Evolutionary conservation across 2,888 invertebrate species (phyloP).

Genomic region (Lissonota sp.): DNA sequence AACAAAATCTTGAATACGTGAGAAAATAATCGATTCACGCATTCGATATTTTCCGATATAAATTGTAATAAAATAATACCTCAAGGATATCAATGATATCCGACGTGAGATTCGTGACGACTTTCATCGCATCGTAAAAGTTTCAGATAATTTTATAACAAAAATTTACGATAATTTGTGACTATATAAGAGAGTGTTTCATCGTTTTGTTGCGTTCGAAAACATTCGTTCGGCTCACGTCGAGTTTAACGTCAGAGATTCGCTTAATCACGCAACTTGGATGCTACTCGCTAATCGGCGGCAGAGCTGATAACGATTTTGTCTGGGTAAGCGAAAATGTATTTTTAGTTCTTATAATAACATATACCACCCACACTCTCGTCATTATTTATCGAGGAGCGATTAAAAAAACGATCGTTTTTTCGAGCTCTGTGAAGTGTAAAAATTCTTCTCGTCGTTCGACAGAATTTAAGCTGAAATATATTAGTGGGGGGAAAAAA

Average conservation of each 20-base stretch:
- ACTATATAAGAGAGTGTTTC: constrained; percentile 42
- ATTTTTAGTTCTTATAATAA: background rate
- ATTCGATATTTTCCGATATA: too few species aligned
- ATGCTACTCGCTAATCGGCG: constrained; percentile 62
- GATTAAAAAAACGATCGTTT: background rate
- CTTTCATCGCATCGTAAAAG: constrained; percentile 8
- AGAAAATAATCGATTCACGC: too few species aligned
- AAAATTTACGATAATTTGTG: constrained; percentile 34
- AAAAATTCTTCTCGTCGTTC: background rate
- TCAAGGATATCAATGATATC: constrained; percentile 26
- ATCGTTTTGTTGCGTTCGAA: constrained; percentile 31
- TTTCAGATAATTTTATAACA: background rate
- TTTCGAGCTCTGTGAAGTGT: background rate
- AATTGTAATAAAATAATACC: constrained; percentile 38
- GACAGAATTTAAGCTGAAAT: too few species aligned
- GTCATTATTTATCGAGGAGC: background rate
- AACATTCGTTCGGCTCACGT: constrained; percentile 40
- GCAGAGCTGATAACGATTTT: constrained; percentile 53
- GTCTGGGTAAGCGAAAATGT: constrained; percentile 60
- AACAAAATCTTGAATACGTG: too few species aligned
- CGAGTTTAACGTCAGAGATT: constrained; percentile 44
- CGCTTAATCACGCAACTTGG: constrained; percentile 63
- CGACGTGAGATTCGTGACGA: constrained; percentile 33
- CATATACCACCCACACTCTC: background rate
- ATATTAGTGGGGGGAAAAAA: background rate